Percentiles rank a stretch among this genome's conserved stretches.
These are phyloP conservation scores for Lophotis ruficrista DNA, from an alignment of 2,113 vertebrate species.

Conservation along the genomic window DNA sequence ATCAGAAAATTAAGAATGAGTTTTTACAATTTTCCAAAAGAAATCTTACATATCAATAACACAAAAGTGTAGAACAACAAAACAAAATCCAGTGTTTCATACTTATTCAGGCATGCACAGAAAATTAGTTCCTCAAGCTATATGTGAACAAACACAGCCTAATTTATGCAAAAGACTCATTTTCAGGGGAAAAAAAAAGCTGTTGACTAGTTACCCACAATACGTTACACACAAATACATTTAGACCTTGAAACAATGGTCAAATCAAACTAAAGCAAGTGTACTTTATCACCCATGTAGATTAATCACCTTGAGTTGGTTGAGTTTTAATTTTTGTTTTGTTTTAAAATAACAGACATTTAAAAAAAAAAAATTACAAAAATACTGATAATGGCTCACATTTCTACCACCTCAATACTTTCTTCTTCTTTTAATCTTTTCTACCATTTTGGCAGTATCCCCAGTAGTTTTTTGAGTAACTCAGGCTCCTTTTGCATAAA, in stretches of 20 bases:
- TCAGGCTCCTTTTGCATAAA: not conserved
- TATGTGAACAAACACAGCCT: not conserved
- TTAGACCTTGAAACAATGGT: not conserved
- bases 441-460: not conserved
- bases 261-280: not conserved
- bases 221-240: not conserved
- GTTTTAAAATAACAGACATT: not conserved
- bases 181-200: not conserved
- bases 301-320: not conserved
- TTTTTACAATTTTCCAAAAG: not conserved
- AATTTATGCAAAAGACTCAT: not conserved
- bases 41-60: not conserved
- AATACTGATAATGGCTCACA: conserved; percentile 69
- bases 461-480: conserved; percentile 2
- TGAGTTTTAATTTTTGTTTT: not conserved
- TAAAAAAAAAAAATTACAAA: conserved; percentile 13
- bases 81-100: conserved; percentile 47
- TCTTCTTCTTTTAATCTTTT: not conserved
- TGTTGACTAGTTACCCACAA: not conserved
- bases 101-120: conserved; percentile 30
- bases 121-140: not conserved
- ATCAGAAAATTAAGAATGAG: not conserved
- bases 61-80: not conserved
- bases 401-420: not conserved
- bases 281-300: not conserved